Conservation (phyloP, 2,888 invertebrate genomes). For the Sminthurides aquaticus region DNA sequence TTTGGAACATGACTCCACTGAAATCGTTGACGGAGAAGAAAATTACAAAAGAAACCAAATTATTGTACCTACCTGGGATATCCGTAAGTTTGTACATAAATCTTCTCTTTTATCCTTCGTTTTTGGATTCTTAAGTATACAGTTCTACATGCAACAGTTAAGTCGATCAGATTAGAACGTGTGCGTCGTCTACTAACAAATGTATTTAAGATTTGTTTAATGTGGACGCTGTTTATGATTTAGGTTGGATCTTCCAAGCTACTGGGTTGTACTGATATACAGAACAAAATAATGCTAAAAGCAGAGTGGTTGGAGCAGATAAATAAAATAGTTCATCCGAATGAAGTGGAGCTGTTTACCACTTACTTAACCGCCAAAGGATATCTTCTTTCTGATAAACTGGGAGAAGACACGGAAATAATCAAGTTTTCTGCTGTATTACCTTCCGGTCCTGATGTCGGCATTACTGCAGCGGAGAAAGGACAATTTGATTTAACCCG, state of each 20-base stretch:
- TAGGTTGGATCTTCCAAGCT: not conserved
- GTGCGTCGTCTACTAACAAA: too few species aligned
- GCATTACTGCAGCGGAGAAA: slow-evolving; percentile 35
- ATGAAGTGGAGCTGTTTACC: slow-evolving; percentile 27
- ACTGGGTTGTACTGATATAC: slow-evolving; percentile 5
- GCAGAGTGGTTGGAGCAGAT: slow-evolving; percentile 26
- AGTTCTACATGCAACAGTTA: too few species aligned
- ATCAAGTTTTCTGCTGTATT: slow-evolving; percentile 21
- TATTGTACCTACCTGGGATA: slow-evolving; percentile 19
- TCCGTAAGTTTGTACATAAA: slow-evolving; percentile 15
- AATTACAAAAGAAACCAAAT: slow-evolving; percentile 18
- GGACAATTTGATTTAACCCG: slow-evolving; percentile 33
- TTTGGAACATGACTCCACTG: slow-evolving; percentile 20
- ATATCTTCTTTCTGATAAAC: slow-evolving; percentile 24
- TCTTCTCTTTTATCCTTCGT: not conserved
- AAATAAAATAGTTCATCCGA: slow-evolving; percentile 10
- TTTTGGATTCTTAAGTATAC: too few species aligned
- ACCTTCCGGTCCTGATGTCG: not conserved
- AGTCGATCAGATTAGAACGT: too few species aligned
- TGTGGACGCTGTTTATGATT: not conserved
- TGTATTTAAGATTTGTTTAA: not conserved
- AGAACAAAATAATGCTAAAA: slow-evolving; percentile 26
- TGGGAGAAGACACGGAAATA: slow-evolving; percentile 30
- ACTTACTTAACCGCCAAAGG: slow-evolving; percentile 24
- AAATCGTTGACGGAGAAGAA: slow-evolving; percentile 6